These are phyloP conservation scores for Dolichallabes microphthalmus DNA, from an alignment of 2,113 vertebrate genomes.

Conservation along the genomic window DNA sequence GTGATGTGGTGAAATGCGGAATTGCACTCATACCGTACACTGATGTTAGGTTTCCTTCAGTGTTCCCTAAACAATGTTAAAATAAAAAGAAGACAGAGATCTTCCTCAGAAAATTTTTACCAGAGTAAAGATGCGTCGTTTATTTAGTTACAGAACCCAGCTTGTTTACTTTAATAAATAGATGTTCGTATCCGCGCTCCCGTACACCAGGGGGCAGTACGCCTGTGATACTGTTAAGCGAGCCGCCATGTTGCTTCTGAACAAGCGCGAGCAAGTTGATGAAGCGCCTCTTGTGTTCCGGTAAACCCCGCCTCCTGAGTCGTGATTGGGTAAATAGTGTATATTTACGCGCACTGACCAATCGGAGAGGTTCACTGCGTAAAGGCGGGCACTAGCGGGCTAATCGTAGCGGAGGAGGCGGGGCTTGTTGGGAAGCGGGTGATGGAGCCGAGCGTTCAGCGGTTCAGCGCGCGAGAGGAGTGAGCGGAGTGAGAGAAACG, in stretches of 20 bases:
- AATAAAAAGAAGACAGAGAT: no score
- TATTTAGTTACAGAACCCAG: not conserved
- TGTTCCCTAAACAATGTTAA: no score
- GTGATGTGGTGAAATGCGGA: no score
- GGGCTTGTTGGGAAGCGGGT: not conserved
- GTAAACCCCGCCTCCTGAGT: not conserved
- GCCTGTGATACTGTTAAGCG: no score
- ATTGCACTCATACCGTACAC: no score
- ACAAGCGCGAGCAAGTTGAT: not conserved
- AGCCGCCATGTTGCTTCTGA: not conserved
- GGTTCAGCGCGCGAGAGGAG: slow-evolving; percentile 4
- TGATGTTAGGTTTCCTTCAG: no score
- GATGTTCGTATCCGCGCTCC: not conserved
- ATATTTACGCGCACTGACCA: not conserved
- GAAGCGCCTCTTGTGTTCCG: not conserved
- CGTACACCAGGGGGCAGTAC: slow-evolving; percentile 2
- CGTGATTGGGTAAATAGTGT: not conserved
- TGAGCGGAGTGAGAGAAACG: not conserved
- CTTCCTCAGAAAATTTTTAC: not conserved
- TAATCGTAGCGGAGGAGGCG: not conserved
- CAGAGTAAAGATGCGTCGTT: not conserved
- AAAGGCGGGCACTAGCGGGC: not conserved
- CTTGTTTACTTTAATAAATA: not conserved
- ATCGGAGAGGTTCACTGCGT: not conserved
- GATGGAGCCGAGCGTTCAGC: not conserved